Conservation (phyloP, 1,140 invertebrate genomes). For the Pseudomyrmex sp. region DNA sequence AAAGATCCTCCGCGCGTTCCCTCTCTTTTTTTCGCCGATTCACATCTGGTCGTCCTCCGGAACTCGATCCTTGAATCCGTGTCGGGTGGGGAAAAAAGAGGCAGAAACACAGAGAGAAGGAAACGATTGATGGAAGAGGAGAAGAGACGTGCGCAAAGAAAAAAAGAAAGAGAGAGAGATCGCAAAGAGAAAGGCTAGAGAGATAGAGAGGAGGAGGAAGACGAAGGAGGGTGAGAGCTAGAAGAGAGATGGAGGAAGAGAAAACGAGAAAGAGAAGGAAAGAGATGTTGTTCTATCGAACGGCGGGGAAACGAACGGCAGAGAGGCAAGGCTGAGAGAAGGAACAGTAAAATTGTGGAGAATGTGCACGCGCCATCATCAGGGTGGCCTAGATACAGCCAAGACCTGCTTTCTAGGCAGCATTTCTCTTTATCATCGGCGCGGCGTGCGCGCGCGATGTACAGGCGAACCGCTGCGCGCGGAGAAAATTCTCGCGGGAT, state of each 20-base stretch:
- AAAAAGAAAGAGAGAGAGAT: constrained; percentile 50
- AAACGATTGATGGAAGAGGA: constrained; percentile 54
- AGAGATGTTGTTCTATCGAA: constrained; percentile 58
- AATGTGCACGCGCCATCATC: constrained; percentile 82
- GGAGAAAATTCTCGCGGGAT: constrained; percentile 74
- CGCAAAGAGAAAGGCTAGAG: constrained; percentile 32
- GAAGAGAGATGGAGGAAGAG: constrained; percentile 8
- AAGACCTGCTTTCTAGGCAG: constrained; percentile 86
- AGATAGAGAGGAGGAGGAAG: not conserved
- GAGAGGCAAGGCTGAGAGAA: constrained; percentile 76
- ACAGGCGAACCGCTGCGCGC: constrained; percentile 75
- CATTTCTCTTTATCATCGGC: constrained; percentile 85
- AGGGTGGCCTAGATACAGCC: constrained; percentile 84
- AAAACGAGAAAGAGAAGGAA: constrained; percentile 7
- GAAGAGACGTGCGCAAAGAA: constrained; percentile 45
- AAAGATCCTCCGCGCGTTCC: constrained; percentile 30
- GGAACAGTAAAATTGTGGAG: constrained; percentile 84
- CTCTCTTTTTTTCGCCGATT: constrained; percentile 54
- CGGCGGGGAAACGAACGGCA: constrained; percentile 55
- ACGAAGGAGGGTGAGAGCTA: constrained; percentile 11
- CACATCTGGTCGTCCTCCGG: constrained; percentile 64
- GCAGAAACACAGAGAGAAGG: constrained; percentile 44
- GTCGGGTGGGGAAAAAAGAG: constrained; percentile 62
- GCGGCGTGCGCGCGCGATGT: constrained; percentile 72
- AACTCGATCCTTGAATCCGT: constrained; percentile 69